Base-by-base conservation (phyloP, 2,113 vertebrate species). In the Tetrao urogallus region DNA sequence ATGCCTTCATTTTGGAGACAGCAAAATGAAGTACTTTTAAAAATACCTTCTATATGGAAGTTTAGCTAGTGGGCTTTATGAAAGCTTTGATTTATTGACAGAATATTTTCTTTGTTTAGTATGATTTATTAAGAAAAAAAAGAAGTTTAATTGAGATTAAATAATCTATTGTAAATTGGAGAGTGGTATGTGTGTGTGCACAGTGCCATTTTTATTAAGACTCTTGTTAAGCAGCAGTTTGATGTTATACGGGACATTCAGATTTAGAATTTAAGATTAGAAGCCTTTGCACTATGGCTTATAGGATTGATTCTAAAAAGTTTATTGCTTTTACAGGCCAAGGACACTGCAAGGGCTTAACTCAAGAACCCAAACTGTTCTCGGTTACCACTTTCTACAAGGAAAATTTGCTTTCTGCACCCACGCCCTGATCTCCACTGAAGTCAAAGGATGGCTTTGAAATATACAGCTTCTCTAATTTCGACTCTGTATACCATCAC, bases 211-310 rank as follows among this genome's bases (percentile, higher is more conserved):
- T 71, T 64, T 80, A 25, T 60, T 69, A 58, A 58, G 17, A 8
- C 10, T 47, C n/a, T 47, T 45, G 40, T 25, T 88, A 80, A 86
- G 57, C 21, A 88, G 45, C 34, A 64, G 21, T 66, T 90, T 86
- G 79, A 77, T 11, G 30, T 88, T 88, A 56, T 6, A 36, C 2
- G 20, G 21, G 12, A 71, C 52, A 81, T 88, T 45, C 45, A 82
- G 40, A 83, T 88, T 60, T 60, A 69, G 80, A 85, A 63, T 67
- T 70, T 71, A 24, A 90, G 89, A 88, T 60, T 67, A 91, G 94
- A 64, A 86, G 42, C 6, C 38, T 86, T 79, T 89, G 13, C 24
- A 70, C 36, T 82, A 21, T 57, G 54, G 42, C 18, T 89, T 19
- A 70, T 54, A 87, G 10, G 24, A 76, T 9, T 58, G 19, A 73